phyloP scores from a whole-genome alignment of 2,888 invertebrate species.

The Thymelicus sylvestris region DNA sequence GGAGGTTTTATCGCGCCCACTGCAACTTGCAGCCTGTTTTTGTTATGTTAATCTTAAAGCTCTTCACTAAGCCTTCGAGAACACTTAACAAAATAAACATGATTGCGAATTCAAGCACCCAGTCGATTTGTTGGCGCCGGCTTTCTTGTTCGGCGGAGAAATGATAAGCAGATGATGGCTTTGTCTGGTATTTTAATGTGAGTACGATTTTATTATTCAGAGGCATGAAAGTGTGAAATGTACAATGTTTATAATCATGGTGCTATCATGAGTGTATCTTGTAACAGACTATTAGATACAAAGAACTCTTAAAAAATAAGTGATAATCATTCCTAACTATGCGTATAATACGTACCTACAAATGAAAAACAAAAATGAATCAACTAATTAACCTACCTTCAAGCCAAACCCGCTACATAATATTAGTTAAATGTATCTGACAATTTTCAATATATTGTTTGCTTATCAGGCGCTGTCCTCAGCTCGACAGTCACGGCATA shows the following conservation, averaged over 20 bases:
- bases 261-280: too few species aligned
- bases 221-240: not conserved
- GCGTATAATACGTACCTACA: too few species aligned
- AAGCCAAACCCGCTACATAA: too few species aligned
- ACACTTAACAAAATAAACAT: constrained; percentile 57
- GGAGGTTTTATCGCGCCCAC: constrained; percentile 73
- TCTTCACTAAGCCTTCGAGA: constrained; percentile 67
- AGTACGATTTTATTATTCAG: not conserved
- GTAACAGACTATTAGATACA: too few species aligned
- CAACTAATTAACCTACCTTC: too few species aligned
- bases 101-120: constrained; percentile 38
- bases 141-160: constrained; percentile 29
- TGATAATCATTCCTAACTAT: too few species aligned
- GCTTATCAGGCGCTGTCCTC: too few species aligned
- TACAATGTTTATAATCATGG: not conserved
- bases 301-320: too few species aligned
- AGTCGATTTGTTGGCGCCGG: constrained; percentile 37
- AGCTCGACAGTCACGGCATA: too few species aligned
- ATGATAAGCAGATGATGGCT: constrained; percentile 14
- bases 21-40: constrained; percentile 74
- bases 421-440: too few species aligned
- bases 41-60: constrained; percentile 72
- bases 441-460: too few species aligned
- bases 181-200: constrained; percentile 4
- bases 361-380: too few species aligned